These are phyloP conservation scores for Macrochelys suwanniensis DNA, from an alignment of 2,797 vertebrate genomes.

Conservation along the genomic window DNA sequence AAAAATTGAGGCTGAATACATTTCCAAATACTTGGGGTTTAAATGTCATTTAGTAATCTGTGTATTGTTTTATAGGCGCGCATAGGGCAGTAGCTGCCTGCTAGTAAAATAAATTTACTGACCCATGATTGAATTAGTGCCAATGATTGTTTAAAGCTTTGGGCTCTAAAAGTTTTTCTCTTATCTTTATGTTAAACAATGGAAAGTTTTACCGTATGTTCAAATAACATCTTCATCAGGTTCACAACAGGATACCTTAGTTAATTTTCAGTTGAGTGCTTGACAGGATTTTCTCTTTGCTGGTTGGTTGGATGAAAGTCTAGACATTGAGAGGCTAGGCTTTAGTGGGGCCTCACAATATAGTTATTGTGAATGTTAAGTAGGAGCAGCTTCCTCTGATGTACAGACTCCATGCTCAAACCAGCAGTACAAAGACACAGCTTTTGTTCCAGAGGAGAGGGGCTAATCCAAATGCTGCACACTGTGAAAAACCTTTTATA, in stretches of 20 bases:
- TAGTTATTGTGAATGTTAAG: conserved; percentile 90
- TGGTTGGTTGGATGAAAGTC: conserved; percentile 91
- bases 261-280: conserved; percentile 98
- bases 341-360: conserved; percentile 89
- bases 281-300: conserved; percentile 97
- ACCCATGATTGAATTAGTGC: conserved; percentile 92
- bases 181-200: conserved; percentile 92
- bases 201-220: conserved; percentile 95
- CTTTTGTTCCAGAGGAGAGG: conserved; percentile 91
- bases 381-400: conserved; percentile 93
- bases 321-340: conserved; percentile 87
- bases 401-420: conserved; percentile 84
- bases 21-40: conserved; percentile 13
- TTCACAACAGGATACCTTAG: conserved; percentile 97
- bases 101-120: conserved; percentile 88
- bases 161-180: conserved; percentile 84
- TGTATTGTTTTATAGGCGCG: conserved; percentile 89
- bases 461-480: conserved; percentile 92
- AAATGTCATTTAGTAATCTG: conserved; percentile 82
- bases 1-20: conserved; percentile 14
- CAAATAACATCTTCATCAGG: conserved; percentile 98
- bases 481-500: conserved; percentile 82
- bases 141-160: conserved; percentile 90
- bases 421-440: conserved; percentile 89
- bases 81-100: conserved; percentile 82